Percentiles rank a stretch among this genome's conserved stretches.
These are phyloP conservation scores for Atrina japonica DNA, from an alignment of 2,888 invertebrate genomes.

Conservation along the genomic window DNA sequence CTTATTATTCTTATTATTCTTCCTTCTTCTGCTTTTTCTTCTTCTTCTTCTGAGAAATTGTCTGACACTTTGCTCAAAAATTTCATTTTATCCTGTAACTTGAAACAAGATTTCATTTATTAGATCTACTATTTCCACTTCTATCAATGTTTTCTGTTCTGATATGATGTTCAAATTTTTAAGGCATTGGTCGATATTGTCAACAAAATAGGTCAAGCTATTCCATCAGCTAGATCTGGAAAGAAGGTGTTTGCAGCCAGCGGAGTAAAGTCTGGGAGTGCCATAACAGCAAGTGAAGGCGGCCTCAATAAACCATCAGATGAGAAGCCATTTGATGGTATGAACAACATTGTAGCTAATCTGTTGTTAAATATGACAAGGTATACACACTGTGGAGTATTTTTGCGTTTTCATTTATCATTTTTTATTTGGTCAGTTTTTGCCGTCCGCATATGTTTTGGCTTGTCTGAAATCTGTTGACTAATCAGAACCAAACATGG, in stretches of 20 bases:
- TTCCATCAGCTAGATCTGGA: constrained; percentile 73
- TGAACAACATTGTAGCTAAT: constrained; percentile 82
- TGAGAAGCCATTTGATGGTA: constrained; percentile 80
- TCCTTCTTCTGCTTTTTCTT: no score
- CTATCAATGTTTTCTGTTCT: no score
- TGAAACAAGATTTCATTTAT: no score
- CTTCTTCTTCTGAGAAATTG: no score
- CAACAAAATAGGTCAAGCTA: constrained; percentile 74
- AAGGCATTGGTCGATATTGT: constrained; percentile 79
- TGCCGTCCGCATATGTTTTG: not conserved
- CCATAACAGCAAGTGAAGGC: constrained; percentile 73
- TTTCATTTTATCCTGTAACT: no score
- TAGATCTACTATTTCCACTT: no score
- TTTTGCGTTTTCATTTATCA: not conserved
- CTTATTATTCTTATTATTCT: no score
- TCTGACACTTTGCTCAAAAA: no score
- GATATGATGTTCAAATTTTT: constrained; percentile 21
- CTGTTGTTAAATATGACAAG: constrained; percentile 81
- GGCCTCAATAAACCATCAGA: constrained; percentile 66
- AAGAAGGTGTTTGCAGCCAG: constrained; percentile 70
- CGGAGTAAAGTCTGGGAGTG: constrained; percentile 71
- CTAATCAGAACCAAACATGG: no score
- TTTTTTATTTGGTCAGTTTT: no score
- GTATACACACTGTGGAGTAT: constrained; percentile 53
- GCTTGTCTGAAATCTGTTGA: not conserved